These are phyloP conservation scores for Holcopasites calliopsidis DNA, from an alignment of 1,140 invertebrate species.

Conservation along the genomic window DNA sequence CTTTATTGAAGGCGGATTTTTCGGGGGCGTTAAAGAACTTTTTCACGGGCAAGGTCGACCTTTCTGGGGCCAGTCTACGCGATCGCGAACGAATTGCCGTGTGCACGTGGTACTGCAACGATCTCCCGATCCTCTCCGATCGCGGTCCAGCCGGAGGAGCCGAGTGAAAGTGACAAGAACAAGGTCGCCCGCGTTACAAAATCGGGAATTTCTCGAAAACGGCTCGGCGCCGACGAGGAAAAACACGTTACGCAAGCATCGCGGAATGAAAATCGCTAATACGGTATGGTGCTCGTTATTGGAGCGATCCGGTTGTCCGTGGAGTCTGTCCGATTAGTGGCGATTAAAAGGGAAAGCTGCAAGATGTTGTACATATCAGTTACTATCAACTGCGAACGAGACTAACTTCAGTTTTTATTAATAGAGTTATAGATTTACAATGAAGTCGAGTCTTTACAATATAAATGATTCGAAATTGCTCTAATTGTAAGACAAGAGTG, in stretches of 20 bases:
- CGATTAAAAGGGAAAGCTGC: slow-evolving; percentile 8
- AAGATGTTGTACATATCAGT: no score
- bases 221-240: slow-evolving; percentile 15
- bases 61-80: slow-evolving; percentile 7
- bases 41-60: slow-evolving; percentile 59
- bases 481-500: neutral
- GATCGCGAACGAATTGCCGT: slow-evolving; percentile 6
- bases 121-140: slow-evolving; percentile 21
- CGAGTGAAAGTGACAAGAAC: slow-evolving; percentile 74
- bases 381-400: no score
- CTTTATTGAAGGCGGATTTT: neutral
- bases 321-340: neutral
- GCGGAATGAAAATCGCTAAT: slow-evolving; percentile 26
- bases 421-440: no score
- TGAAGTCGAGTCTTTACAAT: no score
- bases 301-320: neutral
- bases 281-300: neutral
- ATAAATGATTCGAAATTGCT: neutral
- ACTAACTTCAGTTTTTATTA: no score
- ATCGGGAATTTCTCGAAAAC: slow-evolving; percentile 69
- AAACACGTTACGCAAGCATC: slow-evolving; percentile 37
- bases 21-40: neutral
- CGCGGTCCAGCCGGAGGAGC: slow-evolving; percentile 58
- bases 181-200: slow-evolving; percentile 71
- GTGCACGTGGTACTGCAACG: slow-evolving; percentile 26